Evolutionary conservation across 2,797 vertebrate genomes (phyloP), one percentile per base, ranked within the genome.

Genomic region (Neosalanx taihuensis): DNA sequence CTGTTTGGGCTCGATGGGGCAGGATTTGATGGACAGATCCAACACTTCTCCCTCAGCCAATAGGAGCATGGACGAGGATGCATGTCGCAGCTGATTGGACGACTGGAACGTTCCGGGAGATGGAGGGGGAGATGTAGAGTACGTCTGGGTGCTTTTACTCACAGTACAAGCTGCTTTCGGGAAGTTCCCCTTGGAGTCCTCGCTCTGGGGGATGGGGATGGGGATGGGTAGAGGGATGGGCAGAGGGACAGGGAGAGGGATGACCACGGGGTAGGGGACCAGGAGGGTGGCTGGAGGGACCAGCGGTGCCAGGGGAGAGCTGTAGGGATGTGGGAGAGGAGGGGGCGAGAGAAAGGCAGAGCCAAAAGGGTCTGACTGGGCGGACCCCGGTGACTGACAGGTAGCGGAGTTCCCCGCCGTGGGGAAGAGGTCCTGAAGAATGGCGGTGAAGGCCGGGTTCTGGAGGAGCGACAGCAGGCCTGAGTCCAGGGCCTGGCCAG

Each of bases 231-330:
- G 94, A 1, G 97, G 97, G 73, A 98, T 87, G 0, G 97, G 97
- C 41, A 98, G 92, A 2, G 97, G 97, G 63, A 99, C 96, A 0
- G 97, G 97, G 74, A 99, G 86, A 1, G 97, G 97, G 64, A 98
- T 96, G 6, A 98, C 96, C 74, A 98, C 94, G 0, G 97, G 97
- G 77, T 97, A 98, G 37, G 97, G 97, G 29, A 99, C 96, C 18
- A 98, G 88, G 13, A 99, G 92, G 0, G 96, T 98, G 46, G 97
- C 94, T 0, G 97, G 97, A 0, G 97, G 97, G 31, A 98, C 96
- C 64, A 98, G 79, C 0, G 97, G 95, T 1, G 95, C 94, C 63
- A 97, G 88, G 2, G 95, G 93, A 1, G 96, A 94, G 71, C 89
- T 83, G 82, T 97, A 97, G 51, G 94, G 89, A 60, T 94, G 93